These are phyloP conservation scores for Ascidia mentula DNA, from an alignment of 23 tunicate species.

Conservation along the genomic window DNA sequence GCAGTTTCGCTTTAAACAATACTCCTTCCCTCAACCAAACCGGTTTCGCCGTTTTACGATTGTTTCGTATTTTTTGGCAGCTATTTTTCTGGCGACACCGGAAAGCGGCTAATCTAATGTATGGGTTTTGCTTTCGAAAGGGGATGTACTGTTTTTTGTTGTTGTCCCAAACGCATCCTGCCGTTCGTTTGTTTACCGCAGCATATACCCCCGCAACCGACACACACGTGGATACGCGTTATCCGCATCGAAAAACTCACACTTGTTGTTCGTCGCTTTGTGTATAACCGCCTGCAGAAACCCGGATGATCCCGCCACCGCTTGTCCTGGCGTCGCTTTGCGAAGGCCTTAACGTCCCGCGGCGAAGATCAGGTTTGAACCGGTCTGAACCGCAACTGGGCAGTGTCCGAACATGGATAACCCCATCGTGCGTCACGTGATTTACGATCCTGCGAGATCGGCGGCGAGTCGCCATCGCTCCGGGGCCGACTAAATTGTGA, in stretches of 20 bases:
- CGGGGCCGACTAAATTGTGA: too few relatives aligned
- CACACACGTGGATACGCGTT: too few relatives aligned
- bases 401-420: neutral
- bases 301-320: neutral
- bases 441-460: neutral
- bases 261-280: too few relatives aligned
- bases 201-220: too few relatives aligned
- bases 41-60: neutral
- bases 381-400: slow-evolving; percentile 4
- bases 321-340: neutral
- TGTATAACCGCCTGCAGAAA: too few relatives aligned
- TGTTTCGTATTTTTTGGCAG: too few relatives aligned
- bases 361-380: slow-evolving; percentile 4
- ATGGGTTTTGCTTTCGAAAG: slow-evolving; percentile 1
- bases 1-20: slow-evolving; percentile 7
- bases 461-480: neutral
- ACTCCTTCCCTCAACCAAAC: neutral
- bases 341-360: too few relatives aligned
- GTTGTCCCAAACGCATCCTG: too few relatives aligned
- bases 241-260: too few relatives aligned
- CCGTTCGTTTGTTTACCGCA: too few relatives aligned
- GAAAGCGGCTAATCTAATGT: too few relatives aligned
- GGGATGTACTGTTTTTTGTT: too few relatives aligned
- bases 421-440: slow-evolving; percentile 11
- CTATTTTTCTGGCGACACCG: neutral